Evolutionary conservation across 2,113 vertebrate genomes (phyloP), one percentile per base, ranked within the genome.

Genomic region (Xiphorhynchus elegans): DNA sequence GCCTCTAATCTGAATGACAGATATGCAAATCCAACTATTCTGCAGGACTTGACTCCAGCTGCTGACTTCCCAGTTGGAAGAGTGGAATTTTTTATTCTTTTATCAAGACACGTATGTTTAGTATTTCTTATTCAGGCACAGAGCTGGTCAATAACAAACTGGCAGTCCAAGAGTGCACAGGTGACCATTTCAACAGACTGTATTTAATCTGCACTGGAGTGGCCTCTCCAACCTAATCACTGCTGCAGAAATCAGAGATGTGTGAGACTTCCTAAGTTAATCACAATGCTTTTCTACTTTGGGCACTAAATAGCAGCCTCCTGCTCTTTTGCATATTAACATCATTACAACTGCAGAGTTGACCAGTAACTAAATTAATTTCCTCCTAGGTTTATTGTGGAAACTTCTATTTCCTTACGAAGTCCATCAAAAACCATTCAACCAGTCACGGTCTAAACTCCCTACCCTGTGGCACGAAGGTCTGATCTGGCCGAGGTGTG

Each of bases 391-490:
- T 88, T 55, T 59, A 42, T 1, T 28, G 25, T 18, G 37, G 37
- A 63, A 80, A 23, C 16, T 62, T 53, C 5, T 21, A 37, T 42
- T 29, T 69, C 12, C 25, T 78, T n/a, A 60, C 15, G 55, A 77
- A 72, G 37, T 1, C 2, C 49, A 90, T 15, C 13, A 15, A 42
- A 42, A 42, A 6, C 14, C 40, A 42, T 42, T 42, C 12, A 40
- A 13, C 17, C 17, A 42, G 44, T 23, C 10, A 4, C 21, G 21
- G 62, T 0, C 69, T 5, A 13, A 81, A 79, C n/a, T 2, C 75
- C 98, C 81, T 97, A 99, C 99, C 98, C 99, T 98, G 91, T 98
- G 97, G 84, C 99, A 99, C 0, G 98, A 77, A 89, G 98, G 97
- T 95, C 99, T 98, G 96, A 99, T 99, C 78, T 98, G 98, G 64